Base-by-base conservation (phyloP, 64 coral and sea anemone genomes). In the Platygyra sinensis region DNA sequence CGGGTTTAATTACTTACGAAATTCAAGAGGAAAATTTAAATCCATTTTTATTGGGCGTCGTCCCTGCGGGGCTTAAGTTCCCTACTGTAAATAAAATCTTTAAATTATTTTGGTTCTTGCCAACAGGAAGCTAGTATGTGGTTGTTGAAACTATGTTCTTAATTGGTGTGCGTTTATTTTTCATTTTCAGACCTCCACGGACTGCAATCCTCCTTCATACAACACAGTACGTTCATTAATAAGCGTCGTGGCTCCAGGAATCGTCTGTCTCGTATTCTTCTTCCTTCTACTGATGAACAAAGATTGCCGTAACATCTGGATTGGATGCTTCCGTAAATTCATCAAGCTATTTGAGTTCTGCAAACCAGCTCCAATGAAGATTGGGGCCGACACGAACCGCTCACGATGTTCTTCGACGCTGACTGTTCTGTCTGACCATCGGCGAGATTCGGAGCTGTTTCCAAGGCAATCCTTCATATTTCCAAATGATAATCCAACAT, bases 211-310 rank as follows among this genome's bases (percentile, higher is more conserved):
- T 46, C 93, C 94, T 8, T 30, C 60, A 15, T 84, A 86, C 12
- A 78, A 79, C 83, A 81, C 78, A 50, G 86, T 79, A 2, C 19
- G 89, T 12, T 74, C 77, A 67, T 49, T 90, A 0, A 42, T 91
- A 15, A 91, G 52, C 15, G 87, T 99, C 0, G 67, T 95, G 75
- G 88, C 87, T 11, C 97, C 97, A 18, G 89, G 91, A 19, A 84
- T 99, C 80, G 75, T 83, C 0, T 96, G 97, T 10, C 32, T 99
- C 15, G 73, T 91, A 7, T 93, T 96, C 63, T 99, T 99, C 74
- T 90, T 85, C 75, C 83, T 96, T 16, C 77, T 99, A 4, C 93
- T 99, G 74, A 91, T 91, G 88, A 99, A 99, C 86, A 99, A 94
- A 89, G 97, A 99, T 30, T 91, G 94, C 60, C 91, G 97, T 10